phyloP scores from a whole-genome alignment of 1,140 invertebrate species.

The Trinorchestia longiramus region DNA sequence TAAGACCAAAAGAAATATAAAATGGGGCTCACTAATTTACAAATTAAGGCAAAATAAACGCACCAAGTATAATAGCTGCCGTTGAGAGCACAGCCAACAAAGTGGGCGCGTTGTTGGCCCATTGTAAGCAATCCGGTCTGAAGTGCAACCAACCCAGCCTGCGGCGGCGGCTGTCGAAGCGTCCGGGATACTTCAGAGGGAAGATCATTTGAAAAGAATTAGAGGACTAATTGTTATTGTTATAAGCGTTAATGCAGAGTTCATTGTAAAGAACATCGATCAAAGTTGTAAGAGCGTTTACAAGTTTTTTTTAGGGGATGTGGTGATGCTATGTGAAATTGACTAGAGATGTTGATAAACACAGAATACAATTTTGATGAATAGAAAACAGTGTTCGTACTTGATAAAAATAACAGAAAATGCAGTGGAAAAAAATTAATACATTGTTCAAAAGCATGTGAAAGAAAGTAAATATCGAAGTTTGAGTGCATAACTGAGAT shows the following conservation, averaged over 20 bases:
- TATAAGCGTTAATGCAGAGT: not conserved
- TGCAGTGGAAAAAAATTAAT: not conserved
- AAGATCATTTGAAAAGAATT: not conserved
- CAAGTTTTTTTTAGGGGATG: not conserved
- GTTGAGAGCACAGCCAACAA: not conserved
- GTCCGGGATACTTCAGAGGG: not conserved
- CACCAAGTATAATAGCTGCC: not conserved
- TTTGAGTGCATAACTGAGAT: not conserved
- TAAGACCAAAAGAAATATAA: not conserved
- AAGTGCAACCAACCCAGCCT: conserved; percentile 5
- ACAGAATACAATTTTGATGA: no score
- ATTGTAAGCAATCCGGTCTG: conserved; percentile 32
- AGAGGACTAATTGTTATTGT: not conserved
- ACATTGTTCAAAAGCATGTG: not conserved
- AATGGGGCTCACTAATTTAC: not conserved
- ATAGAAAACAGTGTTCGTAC: not conserved
- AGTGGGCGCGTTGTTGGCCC: not conserved
- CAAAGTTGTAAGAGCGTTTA: not conserved
- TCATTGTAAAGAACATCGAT: not conserved
- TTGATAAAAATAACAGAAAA: not conserved
- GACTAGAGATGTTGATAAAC: no score
- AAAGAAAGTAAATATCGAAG: not conserved
- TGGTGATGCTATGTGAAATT: not conserved
- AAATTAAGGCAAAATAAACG: not conserved
- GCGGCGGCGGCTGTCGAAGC: not conserved